Base-by-base conservation (phyloP, 2,113 vertebrate genomes). In the Clinocottus analis region DNA sequence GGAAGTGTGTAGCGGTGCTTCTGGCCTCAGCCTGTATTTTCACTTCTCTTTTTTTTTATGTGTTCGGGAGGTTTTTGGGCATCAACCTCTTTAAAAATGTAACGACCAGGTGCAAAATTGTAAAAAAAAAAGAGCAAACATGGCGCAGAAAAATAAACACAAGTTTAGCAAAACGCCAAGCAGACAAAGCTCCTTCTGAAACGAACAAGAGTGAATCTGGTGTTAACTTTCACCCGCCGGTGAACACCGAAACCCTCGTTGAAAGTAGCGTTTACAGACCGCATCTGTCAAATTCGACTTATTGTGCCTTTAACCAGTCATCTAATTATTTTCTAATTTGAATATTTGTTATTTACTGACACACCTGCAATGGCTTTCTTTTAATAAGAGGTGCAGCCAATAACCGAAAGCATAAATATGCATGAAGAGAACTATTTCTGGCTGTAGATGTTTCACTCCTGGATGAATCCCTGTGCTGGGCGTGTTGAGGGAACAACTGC, bases 401-500 rank as follows among this genome's bases (percentile, higher is more conserved):
- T 78, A 33, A 64, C 29, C 33, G 47, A 10, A 8, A 55, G 60
- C 47, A 68, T 81, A 56, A 63, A 76, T 83, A 78, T 72, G 67
- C 33, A 74, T 80, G 53, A 23, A 5, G 49, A 3, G 33, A 55
- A 83, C 69, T 77, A 79, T 79, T 84, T 58, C 66, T 79, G 53
- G 64, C 72, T 53, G 55, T 6, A 12, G 62, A 69, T 56, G 23
- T 65, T 61, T 77, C 59, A 3, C 66, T 51, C 41, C 66, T 74
- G 49, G 33, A 53, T 78, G 60, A 61, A 61, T 69, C 60, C 43
- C 43, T 33, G 41, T 37, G 63, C 47, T 75, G 62, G 45, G 31
- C 2, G 11, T 74, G 63, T 75, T 84, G 35, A 23, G 73, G 53
- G n/a, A 65, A 75, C 75, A 66, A 63, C 58, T 37, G 51, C 66